Conservation (phyloP, 30 jellyfish, hydroid and myxozoan species). For the Catostylus mosaicus region DNA sequence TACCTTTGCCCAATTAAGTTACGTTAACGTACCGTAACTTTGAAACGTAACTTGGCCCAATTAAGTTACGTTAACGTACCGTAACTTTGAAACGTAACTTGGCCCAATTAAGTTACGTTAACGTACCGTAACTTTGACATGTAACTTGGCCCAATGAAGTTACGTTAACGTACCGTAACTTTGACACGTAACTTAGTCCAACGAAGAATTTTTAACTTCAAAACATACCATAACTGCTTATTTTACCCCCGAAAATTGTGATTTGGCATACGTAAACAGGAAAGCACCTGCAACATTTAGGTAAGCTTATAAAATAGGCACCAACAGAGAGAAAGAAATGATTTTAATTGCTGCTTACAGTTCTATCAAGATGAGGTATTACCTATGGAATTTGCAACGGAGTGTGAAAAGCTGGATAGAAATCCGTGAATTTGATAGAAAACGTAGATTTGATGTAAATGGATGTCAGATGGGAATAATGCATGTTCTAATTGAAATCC, state of each 20-base stretch:
- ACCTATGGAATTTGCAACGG: background rate
- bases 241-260: background rate
- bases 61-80: too few relatives aligned
- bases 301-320: constrained; percentile 2
- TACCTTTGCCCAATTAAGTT: too few relatives aligned
- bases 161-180: too few relatives aligned
- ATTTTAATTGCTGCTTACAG: constrained; percentile 8
- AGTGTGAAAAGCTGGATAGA: constrained; percentile 6
- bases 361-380: background rate
- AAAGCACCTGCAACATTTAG: constrained; percentile 14
- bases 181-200: too few relatives aligned
- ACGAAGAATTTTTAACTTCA: too few relatives aligned
- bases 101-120: too few relatives aligned
- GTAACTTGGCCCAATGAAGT: too few relatives aligned
- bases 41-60: too few relatives aligned
- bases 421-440: background rate
- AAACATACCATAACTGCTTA: too few relatives aligned
- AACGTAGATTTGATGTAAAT: background rate
- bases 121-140: too few relatives aligned
- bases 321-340: constrained; percentile 12
- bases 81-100: too few relatives aligned
- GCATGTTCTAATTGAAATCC: background rate
- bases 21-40: too few relatives aligned
- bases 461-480: background rate
- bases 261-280: background rate